These are phyloP conservation scores for Pseudomyrmex flavicornis DNA, from an alignment of 1,140 invertebrate genomes.

Conservation along the genomic window DNA sequence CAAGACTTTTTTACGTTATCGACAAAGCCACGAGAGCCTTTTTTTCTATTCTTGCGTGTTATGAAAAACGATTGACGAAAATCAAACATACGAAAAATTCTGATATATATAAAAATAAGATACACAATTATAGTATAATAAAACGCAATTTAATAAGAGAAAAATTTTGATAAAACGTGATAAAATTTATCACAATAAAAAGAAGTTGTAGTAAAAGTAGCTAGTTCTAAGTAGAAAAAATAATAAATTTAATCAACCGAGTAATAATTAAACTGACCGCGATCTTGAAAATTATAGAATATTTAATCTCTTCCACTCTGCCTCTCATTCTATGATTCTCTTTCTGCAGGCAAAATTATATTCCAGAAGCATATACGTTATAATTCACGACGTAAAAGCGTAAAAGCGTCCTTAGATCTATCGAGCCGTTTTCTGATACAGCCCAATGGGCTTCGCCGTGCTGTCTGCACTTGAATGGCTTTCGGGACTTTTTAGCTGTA, in stretches of 20 bases:
- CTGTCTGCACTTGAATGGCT: constrained; percentile 37
- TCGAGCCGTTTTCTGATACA: constrained; percentile 62
- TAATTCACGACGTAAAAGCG: constrained; percentile 19
- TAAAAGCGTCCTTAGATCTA: constrained; percentile 36
- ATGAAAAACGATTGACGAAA: neutral
- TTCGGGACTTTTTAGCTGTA: constrained; percentile 64
- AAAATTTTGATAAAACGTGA: neutral
- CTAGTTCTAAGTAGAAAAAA: neutral
- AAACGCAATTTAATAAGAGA: neutral
- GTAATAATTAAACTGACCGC: neutral
- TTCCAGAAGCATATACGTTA: neutral
- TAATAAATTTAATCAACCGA: neutral
- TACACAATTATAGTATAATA: too few relatives aligned
- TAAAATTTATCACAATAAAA: too few relatives aligned
- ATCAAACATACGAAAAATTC: neutral
- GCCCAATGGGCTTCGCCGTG: constrained; percentile 7
- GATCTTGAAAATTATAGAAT: neutral
- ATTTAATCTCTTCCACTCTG: neutral
- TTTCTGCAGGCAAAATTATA: neutral
- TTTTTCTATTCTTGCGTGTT: neutral
- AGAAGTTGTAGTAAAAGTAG: neutral
- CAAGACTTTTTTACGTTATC: constrained; percentile 21
- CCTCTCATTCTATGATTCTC: neutral
- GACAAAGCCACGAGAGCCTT: neutral
- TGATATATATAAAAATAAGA: neutral